These are phyloP conservation scores for Arenaria interpres DNA, from an alignment of 2,113 vertebrate genomes.

Conservation along the genomic window DNA sequence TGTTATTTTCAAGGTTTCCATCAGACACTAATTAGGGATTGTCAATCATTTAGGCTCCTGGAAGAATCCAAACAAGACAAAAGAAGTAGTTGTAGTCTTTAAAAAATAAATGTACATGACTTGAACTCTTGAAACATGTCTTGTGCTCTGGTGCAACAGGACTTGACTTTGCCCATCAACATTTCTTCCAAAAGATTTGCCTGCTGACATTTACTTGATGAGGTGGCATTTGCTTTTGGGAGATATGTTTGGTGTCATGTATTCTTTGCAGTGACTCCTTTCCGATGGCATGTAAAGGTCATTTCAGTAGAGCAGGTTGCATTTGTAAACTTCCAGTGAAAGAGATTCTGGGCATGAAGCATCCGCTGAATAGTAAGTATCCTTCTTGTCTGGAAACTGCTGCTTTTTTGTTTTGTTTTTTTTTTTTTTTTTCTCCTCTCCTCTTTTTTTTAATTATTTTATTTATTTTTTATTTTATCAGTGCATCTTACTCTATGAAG, in stretches of 20 bases:
- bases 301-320: neutral
- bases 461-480: neutral
- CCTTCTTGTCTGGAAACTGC: neutral
- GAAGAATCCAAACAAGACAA: neutral
- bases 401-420: neutral
- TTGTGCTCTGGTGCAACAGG: neutral
- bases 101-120: neutral
- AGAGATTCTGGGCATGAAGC: neutral
- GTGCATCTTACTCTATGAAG: neutral
- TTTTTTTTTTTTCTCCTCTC: no score
- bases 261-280: neutral
- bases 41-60: neutral
- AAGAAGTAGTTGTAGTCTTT: neutral
- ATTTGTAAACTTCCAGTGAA: neutral
- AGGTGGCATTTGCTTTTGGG: constrained; percentile 32
- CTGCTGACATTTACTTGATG: neutral
- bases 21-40: neutral
- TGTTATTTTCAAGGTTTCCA: neutral
- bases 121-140: neutral
- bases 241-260: neutral
- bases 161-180: neutral
- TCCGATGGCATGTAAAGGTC: neutral
- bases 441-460: no score
- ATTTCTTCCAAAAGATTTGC: neutral
- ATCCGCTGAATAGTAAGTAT: neutral